phyloP scores from a whole-genome alignment of 1,140 invertebrate genomes.

The Lineus longissimus region DNA sequence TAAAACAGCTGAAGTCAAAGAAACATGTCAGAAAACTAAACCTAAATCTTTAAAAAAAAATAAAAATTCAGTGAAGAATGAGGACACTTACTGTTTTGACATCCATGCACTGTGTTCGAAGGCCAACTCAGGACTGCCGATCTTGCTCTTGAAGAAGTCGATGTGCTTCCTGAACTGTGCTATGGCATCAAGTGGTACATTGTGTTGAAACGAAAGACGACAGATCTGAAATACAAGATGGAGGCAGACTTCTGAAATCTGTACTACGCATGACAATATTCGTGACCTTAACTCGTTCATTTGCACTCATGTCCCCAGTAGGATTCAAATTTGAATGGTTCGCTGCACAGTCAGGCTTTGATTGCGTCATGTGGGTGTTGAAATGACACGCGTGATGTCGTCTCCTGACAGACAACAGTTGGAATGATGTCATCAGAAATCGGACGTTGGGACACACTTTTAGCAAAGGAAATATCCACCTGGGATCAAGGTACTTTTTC shows the following conservation, averaged over 20 bases:
- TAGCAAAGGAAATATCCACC: too few species aligned
- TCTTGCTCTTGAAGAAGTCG: constrained; percentile 77
- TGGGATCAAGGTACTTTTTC: too few species aligned
- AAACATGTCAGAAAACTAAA: constrained; percentile 53
- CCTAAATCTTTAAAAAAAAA: constrained; percentile 23
- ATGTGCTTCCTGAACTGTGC: constrained; percentile 87
- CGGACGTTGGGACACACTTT: too few species aligned
- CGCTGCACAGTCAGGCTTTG: too few species aligned
- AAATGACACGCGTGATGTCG: too few species aligned
- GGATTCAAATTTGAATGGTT: too few species aligned
- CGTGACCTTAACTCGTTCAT: too few species aligned
- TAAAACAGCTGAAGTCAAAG: neutral
- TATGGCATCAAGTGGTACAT: constrained; percentile 87
- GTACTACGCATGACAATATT: too few species aligned
- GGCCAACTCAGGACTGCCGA: constrained; percentile 71
- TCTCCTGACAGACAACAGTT: too few species aligned
- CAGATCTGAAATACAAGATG: constrained; percentile 59
- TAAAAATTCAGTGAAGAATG: neutral
- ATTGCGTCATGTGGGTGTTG: too few species aligned
- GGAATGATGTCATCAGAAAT: too few species aligned
- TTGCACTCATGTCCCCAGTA: too few species aligned
- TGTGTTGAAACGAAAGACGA: constrained; percentile 79
- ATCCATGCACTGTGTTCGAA: constrained; percentile 96
- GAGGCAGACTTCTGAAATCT: constrained; percentile 1
- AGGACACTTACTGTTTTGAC: constrained; percentile 76